These are phyloP conservation scores for Puma concolor DNA, from an alignment of 2,113 vertebrate species.

Conservation along the genomic window DNA sequence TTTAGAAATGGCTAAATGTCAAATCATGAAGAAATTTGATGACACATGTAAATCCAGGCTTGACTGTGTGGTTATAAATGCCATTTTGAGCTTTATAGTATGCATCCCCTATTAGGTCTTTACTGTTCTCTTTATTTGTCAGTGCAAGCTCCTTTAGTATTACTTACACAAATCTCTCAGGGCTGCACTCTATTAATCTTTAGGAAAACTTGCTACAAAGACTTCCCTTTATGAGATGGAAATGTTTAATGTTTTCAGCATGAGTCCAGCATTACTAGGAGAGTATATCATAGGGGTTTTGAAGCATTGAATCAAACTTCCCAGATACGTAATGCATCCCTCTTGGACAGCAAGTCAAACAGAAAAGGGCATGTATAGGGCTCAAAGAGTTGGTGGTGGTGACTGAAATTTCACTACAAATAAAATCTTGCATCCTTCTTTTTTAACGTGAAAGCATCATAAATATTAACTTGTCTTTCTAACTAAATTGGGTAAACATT, in stretches of 20 bases:
- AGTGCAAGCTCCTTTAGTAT: constrained; percentile 24
- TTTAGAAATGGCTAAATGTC: not conserved
- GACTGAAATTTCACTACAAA: constrained; percentile 42
- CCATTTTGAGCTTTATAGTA: not conserved
- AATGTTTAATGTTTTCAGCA: constrained; percentile 52
- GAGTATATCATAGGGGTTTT: constrained; percentile 28
- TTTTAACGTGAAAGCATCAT: not conserved
- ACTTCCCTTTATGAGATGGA: constrained; percentile 1
- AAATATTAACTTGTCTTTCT: not conserved
- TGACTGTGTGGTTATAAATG: constrained; percentile 4
- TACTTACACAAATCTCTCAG: constrained; percentile 8
- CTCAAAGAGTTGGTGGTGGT: not conserved
- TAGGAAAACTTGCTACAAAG: constrained; percentile 27
- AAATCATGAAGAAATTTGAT: constrained; percentile 33
- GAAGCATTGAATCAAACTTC: constrained; percentile 18
- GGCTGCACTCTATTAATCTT: constrained; percentile 31
- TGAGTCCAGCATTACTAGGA: not conserved
- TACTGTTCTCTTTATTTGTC: constrained; percentile 6
- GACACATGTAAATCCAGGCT: constrained; percentile 14
- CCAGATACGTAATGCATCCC: not conserved
- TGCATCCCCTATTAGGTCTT: not conserved
- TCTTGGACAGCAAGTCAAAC: not conserved
- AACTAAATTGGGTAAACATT: not conserved
- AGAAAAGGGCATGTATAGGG: not conserved
- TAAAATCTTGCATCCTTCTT: not conserved